Percentiles rank a stretch among this genome's conserved stretches.
These are phyloP conservation scores for Chaunax sp. DNA, from an alignment of 2,797 vertebrate species.

Conservation along the genomic window DNA sequence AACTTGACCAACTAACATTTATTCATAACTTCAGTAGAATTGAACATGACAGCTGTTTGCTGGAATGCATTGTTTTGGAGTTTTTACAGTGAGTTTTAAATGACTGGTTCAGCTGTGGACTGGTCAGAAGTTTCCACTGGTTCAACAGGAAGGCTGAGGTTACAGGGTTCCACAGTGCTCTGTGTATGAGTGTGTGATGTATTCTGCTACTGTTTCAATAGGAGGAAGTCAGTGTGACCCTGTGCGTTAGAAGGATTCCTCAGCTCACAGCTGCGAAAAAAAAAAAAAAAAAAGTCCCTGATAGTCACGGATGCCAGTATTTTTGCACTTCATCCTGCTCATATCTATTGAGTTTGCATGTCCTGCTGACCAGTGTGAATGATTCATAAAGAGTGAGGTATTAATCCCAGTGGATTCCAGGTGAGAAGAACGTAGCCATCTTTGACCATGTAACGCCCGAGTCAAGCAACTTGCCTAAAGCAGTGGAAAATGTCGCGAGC, in stretches of 20 bases:
- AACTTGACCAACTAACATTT: not conserved
- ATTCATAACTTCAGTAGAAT: not conserved
- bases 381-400: slow-evolving; percentile 29
- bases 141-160: slow-evolving; percentile 76
- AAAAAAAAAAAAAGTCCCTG: not conserved
- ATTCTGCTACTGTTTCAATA: slow-evolving; percentile 84
- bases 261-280: slow-evolving; percentile 23
- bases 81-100: slow-evolving; percentile 1
- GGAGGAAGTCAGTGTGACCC: slow-evolving; percentile 77
- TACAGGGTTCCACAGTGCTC: slow-evolving; percentile 30
- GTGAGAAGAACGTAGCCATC: not conserved
- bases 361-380: not conserved
- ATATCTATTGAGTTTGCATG: slow-evolving; percentile 5
- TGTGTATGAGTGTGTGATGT: slow-evolving; percentile 38
- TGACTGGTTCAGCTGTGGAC: slow-evolving; percentile 46
- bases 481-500: not conserved
- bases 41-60: not conserved
- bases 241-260: slow-evolving; percentile 57
- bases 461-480: not conserved
- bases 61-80: not conserved
- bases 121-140: slow-evolving; percentile 68
- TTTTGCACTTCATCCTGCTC: not conserved
- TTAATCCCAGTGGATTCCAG: not conserved
- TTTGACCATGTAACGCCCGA: not conserved
- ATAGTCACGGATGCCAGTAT: not conserved